phyloP scores from a whole-genome alignment of 2,888 invertebrate genomes.

The Pristionchus mayeri region DNA sequence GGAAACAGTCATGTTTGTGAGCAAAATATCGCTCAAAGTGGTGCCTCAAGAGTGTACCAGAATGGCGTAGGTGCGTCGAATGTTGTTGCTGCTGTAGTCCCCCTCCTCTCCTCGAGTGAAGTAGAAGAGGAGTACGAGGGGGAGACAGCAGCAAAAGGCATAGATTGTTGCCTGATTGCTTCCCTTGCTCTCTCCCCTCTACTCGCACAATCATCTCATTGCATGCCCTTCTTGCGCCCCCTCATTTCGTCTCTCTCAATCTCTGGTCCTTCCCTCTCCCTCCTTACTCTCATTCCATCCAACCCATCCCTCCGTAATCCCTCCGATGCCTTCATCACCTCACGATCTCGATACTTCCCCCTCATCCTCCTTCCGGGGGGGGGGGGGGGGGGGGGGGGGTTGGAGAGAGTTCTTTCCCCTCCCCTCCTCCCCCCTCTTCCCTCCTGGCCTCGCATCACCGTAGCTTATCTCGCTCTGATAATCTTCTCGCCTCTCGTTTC shows the following conservation, averaged over 20 bases:
- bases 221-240: background rate
- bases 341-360: background rate
- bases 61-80: background rate
- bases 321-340: background rate
- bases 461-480: slow-evolving; percentile 13
- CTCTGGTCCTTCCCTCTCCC: background rate
- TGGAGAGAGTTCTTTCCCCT: background rate
- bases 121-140: no score
- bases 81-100: no score
- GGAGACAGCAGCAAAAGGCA: no score
- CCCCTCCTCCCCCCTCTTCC: background rate
- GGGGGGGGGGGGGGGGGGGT: background rate
- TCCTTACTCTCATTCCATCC: background rate
- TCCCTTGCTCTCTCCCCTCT: background rate
- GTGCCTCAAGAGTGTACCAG: slow-evolving; percentile 38
- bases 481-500: slow-evolving; percentile 28
- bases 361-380: background rate
- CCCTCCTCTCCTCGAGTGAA: no score
- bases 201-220: background rate
- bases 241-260: slow-evolving; percentile 1
- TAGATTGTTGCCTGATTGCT: background rate
- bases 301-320: background rate
- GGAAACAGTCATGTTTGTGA: no score
- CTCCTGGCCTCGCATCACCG: background rate
- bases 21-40: no score